phyloP scores from a whole-genome alignment of 92 coral and sea anemone species.

The Virgularia gustaviana region DNA sequence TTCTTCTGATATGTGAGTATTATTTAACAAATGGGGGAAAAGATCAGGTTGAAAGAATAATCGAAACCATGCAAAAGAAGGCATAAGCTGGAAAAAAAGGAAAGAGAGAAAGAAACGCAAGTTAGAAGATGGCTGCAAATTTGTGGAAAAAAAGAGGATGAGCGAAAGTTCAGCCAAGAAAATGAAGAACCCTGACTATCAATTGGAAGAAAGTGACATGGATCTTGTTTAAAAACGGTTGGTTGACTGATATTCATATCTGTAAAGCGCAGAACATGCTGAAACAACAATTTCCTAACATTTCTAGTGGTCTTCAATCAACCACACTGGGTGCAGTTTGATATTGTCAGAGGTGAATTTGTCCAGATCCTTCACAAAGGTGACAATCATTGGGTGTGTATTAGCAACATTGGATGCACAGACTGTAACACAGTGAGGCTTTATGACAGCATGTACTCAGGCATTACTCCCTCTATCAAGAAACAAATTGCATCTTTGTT shows the following conservation, averaged over 20 bases:
- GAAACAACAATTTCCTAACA: neutral
- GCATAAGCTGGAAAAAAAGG: neutral
- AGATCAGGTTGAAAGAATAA: neutral
- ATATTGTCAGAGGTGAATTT: neutral
- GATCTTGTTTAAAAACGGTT: neutral
- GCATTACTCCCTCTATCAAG: neutral
- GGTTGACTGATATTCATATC: neutral
- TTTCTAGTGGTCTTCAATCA: neutral
- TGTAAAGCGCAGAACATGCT: neutral
- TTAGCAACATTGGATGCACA: neutral
- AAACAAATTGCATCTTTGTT: slow-evolving; percentile 7
- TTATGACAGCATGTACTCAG: neutral
- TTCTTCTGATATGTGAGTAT: slow-evolving; percentile 13
- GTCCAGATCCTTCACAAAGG: slow-evolving; percentile 4
- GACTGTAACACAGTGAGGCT: neutral
- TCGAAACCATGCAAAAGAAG: neutral
- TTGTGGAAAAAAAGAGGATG: neutral
- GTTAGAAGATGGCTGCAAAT: slow-evolving; percentile 8
- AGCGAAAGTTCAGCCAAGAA: neutral
- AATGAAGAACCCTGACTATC: neutral
- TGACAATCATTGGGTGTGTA: neutral
- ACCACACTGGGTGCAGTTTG: neutral
- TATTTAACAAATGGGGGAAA: slow-evolving; percentile 16
- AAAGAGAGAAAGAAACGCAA: neutral
- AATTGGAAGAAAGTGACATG: neutral